Conservation (phyloP, 2,888 invertebrate species). For the Xanthia togata region DNA sequence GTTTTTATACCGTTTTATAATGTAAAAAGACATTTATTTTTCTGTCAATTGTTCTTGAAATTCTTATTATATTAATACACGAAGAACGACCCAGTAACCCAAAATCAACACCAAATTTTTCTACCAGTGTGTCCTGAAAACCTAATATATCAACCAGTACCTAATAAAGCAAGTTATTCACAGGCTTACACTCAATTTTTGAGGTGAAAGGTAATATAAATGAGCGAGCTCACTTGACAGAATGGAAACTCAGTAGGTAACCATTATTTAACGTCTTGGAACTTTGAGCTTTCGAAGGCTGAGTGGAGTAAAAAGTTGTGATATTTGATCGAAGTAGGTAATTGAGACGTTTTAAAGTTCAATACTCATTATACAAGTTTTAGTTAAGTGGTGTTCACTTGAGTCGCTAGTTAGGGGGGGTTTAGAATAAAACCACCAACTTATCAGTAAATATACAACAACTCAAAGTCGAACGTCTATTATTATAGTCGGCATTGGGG, state of each 20-base stretch:
- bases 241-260: neutral
- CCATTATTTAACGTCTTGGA: conserved; percentile 35
- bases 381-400: too few species aligned
- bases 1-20: neutral
- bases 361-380: too few species aligned
- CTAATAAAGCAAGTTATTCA: conserved; percentile 31
- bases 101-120: neutral
- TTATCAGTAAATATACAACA: too few species aligned
- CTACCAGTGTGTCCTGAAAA: neutral
- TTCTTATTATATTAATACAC: neutral
- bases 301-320: neutral
- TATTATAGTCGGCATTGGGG: too few species aligned
- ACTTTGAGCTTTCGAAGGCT: conserved; percentile 4
- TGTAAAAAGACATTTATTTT: neutral
- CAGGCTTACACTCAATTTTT: conserved; percentile 45
- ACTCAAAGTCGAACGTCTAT: too few species aligned
- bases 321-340: neutral
- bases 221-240: conserved; percentile 10
- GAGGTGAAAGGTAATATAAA: conserved; percentile 47
- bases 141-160: conserved; percentile 33
- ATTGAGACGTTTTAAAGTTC: neutral
- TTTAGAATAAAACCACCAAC: too few species aligned
- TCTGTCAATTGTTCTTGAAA: neutral
- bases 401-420: too few species aligned
- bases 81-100: neutral